Evolutionary conservation across 2,888 invertebrate species (phyloP), one percentile per base, ranked within the genome.

Genomic region (Ceramica pisi): DNA sequence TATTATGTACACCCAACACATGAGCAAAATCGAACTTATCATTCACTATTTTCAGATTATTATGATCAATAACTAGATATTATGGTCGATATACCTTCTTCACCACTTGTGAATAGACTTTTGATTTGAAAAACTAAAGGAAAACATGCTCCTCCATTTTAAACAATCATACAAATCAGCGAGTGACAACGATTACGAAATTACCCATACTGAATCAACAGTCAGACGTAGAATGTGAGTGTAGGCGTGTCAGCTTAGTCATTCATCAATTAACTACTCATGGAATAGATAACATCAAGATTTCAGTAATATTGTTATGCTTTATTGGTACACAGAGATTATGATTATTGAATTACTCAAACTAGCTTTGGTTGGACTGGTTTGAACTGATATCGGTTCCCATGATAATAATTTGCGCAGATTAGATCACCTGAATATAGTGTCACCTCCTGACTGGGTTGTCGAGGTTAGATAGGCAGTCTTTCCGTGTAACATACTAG

Each of bases 221-320:
- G 26, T 56, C 57, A 56, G 71, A 46, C 50, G 48, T 67, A 73
- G 76, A 71, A 65, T 72, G 26, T 71, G n/a, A 31, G 12, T 63
- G 79, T 78, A 41, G 83, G 73, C 71, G 75, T 83, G 69, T 67
- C 57, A 23, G 62, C n/a, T 75, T 63, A 75, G 60, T 66, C 81
- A 85, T 85, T 76, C 73, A 85, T 83, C 85, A 83, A 78, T 82
- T 83, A 78, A 85, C 56, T 71, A 61, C 67, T 67, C 50, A 21
- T 65, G 51, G 64, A 65, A 62, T 44, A 60, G 82, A 84, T 82
- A 81, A 75, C 44, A 68, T 73, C 80, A 44, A 62, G 55, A 61
- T 63, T 71, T 62, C 57, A 62, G 64, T 67, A 56, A 67, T 71
- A 78, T 56, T 81, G 75, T 75, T 63, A 62, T 48, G 56, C 68